These are phyloP conservation scores for Spongia lamella DNA, from an alignment of 37 sponge, comb jelly and placozoan species.

Conservation along the genomic window DNA sequence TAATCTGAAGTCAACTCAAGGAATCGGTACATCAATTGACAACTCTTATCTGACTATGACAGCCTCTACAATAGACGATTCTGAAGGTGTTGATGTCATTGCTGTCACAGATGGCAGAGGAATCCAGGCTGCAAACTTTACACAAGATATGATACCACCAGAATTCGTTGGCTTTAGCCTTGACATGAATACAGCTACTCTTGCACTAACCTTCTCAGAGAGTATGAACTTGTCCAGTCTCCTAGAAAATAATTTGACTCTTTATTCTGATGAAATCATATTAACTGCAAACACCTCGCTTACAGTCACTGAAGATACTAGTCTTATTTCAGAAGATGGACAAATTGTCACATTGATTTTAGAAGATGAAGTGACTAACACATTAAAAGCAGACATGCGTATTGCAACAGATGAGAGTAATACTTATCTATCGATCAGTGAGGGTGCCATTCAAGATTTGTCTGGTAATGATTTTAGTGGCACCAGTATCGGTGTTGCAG, in stretches of 20 bases:
- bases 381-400: constrained; percentile 56
- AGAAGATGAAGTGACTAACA: constrained; percentile 56
- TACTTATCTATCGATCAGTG: constrained; percentile 61
- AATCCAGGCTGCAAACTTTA: constrained; percentile 54
- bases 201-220: constrained; percentile 78
- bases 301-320: constrained; percentile 11
- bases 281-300: constrained; percentile 5
- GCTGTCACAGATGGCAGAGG: constrained; percentile 81
- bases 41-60: constrained; percentile 66
- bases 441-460: constrained; percentile 40
- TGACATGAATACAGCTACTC: constrained; percentile 65
- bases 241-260: constrained; percentile 31
- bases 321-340: constrained; percentile 64
- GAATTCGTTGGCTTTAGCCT: constrained; percentile 56
- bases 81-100: constrained; percentile 67
- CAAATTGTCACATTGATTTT: constrained; percentile 43
- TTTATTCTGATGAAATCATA: constrained; percentile 55
- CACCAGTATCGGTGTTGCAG: constrained; percentile 3
- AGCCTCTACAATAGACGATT: constrained; percentile 73
- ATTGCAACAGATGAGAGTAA: constrained; percentile 58
- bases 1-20: constrained; percentile 57
- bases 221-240: constrained; percentile 65
- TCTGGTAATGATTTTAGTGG: constrained; percentile 28
- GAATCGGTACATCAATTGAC: constrained; percentile 49
- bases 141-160: constrained; percentile 64